Conservation (phyloP, 2,797 vertebrate genomes). For the Dicrostonyx torquatus region DNA sequence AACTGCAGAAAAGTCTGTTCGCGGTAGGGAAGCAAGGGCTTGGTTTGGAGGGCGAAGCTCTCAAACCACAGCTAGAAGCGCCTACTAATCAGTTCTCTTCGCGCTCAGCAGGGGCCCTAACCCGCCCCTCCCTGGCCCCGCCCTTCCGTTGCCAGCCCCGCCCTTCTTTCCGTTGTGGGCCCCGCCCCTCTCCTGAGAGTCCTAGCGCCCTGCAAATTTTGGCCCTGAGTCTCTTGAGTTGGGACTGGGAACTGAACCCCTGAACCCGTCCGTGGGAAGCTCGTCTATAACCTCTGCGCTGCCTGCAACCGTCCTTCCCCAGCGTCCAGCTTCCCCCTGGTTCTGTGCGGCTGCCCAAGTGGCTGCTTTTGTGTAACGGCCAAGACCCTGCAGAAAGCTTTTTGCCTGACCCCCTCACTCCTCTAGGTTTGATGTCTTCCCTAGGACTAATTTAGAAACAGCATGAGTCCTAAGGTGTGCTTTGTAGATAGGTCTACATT, state of each 20-base stretch:
- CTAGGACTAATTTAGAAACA: not conserved
- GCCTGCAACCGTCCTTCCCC: not conserved
- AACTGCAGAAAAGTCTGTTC: not conserved
- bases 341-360: not conserved
- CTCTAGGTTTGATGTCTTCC: not conserved
- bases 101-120: accelerated
- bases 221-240: too few species aligned
- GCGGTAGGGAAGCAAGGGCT: not conserved
- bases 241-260: accelerated
- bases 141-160: not conserved
- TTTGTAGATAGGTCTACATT: not conserved
- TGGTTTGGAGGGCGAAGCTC: too few species aligned
- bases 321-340: not conserved
- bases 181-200: not conserved
- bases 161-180: not conserved
- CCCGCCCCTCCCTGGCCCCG: not conserved
- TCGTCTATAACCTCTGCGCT: not conserved
- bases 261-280: too few species aligned
- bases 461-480: not conserved
- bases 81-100: accelerated
- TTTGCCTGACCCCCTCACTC: not conserved
- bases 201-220: too few species aligned
- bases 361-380: not conserved
- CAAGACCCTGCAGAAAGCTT: not conserved
- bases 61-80: accelerated